Conservation (phyloP, 1,140 invertebrate genomes). For the Drosophila parabipectinata region DNA sequence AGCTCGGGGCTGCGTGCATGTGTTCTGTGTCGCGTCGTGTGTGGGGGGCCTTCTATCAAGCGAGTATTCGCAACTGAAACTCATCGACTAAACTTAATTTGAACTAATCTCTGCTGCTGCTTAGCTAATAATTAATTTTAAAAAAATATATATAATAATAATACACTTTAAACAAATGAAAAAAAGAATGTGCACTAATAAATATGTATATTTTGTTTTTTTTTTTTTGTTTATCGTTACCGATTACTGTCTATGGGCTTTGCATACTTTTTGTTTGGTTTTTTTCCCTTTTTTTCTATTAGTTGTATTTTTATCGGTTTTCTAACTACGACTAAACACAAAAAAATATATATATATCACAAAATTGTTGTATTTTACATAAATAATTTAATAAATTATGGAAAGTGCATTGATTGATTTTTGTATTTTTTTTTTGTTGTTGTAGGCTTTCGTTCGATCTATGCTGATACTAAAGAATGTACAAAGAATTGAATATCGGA, state of each 20-base stretch:
- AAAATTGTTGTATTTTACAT: conserved; percentile 49
- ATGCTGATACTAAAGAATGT: conserved; percentile 23
- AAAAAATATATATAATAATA: conserved; percentile 15
- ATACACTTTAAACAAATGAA: conserved; percentile 6
- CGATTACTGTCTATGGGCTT: conserved; percentile 31
- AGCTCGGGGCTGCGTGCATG: conserved; percentile 20
- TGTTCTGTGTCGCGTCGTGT: conserved; percentile 24
- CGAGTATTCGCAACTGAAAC: conserved; percentile 22
- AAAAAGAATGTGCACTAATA: conserved; percentile 36
- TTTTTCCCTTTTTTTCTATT: conserved; percentile 34
- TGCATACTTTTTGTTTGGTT: conserved; percentile 58
- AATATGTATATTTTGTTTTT: conserved; percentile 34
- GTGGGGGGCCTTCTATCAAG: conserved; percentile 15
- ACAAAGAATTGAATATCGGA: conserved; percentile 62
- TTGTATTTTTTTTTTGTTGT: conserved; percentile 35
- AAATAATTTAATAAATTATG: conserved; percentile 43
- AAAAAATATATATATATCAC: conserved; percentile 64
- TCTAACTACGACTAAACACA: conserved; percentile 61
- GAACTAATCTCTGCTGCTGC: conserved; percentile 27
- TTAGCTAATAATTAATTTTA: conserved; percentile 18
- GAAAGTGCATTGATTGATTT: conserved; percentile 41
- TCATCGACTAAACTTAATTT: conserved; percentile 47
- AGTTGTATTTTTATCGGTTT: conserved; percentile 31
- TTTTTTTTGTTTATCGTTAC: conserved; percentile 35
- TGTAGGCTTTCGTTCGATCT: conserved; percentile 5